These are phyloP conservation scores for Drosophila bifasciata DNA, from an alignment of 1,140 invertebrate species.

Conservation along the genomic window DNA sequence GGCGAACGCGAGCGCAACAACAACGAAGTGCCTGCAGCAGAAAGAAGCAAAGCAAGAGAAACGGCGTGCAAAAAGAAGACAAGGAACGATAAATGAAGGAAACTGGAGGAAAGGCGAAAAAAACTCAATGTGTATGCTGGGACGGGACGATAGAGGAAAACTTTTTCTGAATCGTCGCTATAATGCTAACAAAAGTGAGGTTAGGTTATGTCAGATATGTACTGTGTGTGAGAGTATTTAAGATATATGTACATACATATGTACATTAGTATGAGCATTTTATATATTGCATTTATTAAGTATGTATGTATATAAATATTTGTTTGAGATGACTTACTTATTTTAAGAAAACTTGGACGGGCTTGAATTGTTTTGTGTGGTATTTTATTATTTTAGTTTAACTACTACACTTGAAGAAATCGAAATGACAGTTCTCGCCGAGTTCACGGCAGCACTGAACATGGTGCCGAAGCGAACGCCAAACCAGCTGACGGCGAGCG, in stretches of 20 bases:
- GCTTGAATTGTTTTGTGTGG: neutral
- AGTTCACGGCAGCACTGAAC: conserved; percentile 61
- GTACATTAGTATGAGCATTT: neutral
- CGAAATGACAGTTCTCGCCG: conserved; percentile 47
- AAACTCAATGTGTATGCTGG: neutral
- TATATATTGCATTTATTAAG: neutral
- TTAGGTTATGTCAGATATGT: conserved; percentile 33
- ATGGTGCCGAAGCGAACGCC: conserved; percentile 58
- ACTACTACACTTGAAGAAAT: conserved; percentile 60
- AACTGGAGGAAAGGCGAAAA: neutral
- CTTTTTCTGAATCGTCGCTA: neutral
- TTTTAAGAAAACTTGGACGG: neutral
- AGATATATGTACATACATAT: neutral
- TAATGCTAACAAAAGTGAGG: conserved; percentile 52
- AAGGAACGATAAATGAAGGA: conserved; percentile 24
- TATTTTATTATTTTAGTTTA: conserved; percentile 21
- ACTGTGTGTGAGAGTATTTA: too few relatives aligned
- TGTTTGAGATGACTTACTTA: conserved; percentile 18
- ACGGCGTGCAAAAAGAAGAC: conserved; percentile 22
- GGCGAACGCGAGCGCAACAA: conserved; percentile 45
- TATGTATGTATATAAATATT: neutral
- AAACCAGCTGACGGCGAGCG: conserved; percentile 67
- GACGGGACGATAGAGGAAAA: neutral
- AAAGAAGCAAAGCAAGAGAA: conserved; percentile 51
- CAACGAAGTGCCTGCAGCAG: conserved; percentile 50